phyloP scores from a whole-genome alignment of 2,888 invertebrate genomes.

The Brachypterus glaber region DNA sequence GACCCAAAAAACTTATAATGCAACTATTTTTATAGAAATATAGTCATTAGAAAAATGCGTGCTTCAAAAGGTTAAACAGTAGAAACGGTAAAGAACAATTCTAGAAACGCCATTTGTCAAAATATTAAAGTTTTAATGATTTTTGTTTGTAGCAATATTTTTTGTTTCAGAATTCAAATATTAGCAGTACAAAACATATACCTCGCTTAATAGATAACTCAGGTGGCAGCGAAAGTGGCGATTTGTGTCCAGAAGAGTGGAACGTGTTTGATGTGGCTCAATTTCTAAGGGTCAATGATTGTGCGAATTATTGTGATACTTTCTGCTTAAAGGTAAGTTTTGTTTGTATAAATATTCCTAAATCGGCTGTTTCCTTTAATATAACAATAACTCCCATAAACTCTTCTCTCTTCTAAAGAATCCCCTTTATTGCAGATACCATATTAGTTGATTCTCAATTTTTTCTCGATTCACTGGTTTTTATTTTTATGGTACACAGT shows the following conservation, averaged over 20 bases:
- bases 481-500: too few species aligned
- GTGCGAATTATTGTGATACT: conserved; percentile 59
- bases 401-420: too few species aligned
- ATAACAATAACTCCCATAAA: too few species aligned
- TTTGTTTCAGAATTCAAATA: conserved; percentile 32
- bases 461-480: not conserved
- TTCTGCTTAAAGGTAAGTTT: conserved; percentile 46
- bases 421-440: not conserved
- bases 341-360: not conserved
- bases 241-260: conserved; percentile 64
- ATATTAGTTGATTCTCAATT: not conserved
- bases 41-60: too few species aligned
- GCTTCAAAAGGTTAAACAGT: not conserved
- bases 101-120: not conserved
- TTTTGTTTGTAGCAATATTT: conserved; percentile 16
- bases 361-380: too few species aligned
- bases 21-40: too few species aligned
- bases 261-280: conserved; percentile 77
- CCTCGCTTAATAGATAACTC: conserved; percentile 53
- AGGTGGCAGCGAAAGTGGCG: conserved; percentile 44
- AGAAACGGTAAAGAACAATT: not conserved
- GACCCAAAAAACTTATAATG: too few species aligned
- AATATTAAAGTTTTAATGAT: conserved; percentile 9
- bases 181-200: conserved; percentile 49
- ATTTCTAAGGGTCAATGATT: conserved; percentile 83